Conservation (phyloP, 2,797 vertebrate genomes). For the Pantherophis vulpinus region DNA sequence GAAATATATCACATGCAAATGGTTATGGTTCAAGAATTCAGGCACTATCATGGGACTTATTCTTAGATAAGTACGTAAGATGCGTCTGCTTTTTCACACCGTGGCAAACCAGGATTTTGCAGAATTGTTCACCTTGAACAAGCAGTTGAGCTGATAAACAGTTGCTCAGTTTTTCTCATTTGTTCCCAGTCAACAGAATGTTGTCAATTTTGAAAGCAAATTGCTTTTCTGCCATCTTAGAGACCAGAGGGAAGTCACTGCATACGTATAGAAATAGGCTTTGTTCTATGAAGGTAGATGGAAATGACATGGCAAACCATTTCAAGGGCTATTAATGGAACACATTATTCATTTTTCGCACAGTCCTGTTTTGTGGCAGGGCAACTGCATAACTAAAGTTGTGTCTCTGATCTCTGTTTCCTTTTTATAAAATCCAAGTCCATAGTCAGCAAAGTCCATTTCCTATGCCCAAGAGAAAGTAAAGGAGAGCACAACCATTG, state of each 20-base stretch:
- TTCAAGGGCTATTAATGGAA: neutral
- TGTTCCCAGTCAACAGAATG: neutral
- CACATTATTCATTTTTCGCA: neutral
- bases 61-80: neutral
- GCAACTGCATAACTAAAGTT: neutral
- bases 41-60: neutral
- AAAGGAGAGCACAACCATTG: neutral
- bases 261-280: neutral
- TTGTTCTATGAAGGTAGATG: neutral
- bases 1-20: neutral
- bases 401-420: neutral
- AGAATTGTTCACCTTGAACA: neutral
- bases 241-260: neutral
- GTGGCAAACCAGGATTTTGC: neutral
- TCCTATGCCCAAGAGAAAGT: neutral
- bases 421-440: neutral
- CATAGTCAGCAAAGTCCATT: neutral
- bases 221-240: neutral
- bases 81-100: neutral
- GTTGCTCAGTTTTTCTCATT: neutral
- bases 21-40: neutral
- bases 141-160: neutral
- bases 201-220: neutral
- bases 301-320: neutral
- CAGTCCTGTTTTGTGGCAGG: neutral